phyloP scores from a whole-genome alignment of 2,113 vertebrate genomes.

The Pseudopipra pipra region DNA sequence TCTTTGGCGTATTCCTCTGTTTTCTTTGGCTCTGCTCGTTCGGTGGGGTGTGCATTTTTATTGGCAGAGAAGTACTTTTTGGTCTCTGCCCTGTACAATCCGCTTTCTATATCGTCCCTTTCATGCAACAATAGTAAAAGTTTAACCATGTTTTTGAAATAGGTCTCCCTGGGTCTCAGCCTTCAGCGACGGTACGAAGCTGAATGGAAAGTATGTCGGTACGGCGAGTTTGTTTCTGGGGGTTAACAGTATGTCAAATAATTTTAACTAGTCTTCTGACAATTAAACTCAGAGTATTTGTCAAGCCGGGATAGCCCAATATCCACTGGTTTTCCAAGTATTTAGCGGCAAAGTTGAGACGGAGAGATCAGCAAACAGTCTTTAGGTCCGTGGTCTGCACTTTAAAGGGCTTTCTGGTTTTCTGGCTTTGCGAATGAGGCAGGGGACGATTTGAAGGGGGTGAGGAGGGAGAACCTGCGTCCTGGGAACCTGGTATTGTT shows the following conservation, averaged over 20 bases:
- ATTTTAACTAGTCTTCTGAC: slow-evolving; percentile 58
- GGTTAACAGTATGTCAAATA: slow-evolving; percentile 58
- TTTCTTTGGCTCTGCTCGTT: slow-evolving; percentile 40
- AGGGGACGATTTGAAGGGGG: background rate
- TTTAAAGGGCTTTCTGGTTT: slow-evolving; percentile 2
- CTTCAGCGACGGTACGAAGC: background rate
- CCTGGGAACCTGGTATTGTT: slow-evolving; percentile 40
- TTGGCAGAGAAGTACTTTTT: slow-evolving; percentile 47
- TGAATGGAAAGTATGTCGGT: slow-evolving; percentile 18
- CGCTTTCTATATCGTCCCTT: slow-evolving; percentile 60
- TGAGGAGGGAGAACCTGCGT: slow-evolving; percentile 34
- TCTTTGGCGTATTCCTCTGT: slow-evolving; percentile 48
- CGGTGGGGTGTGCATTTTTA: slow-evolving; percentile 51
- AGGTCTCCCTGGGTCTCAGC: slow-evolving; percentile 25
- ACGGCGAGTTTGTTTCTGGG: slow-evolving; percentile 16
- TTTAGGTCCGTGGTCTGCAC: background rate
- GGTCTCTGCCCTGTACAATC: slow-evolving; percentile 47
- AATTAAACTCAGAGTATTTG: slow-evolving; percentile 27
- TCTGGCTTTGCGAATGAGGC: background rate
- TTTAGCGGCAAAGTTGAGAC: background rate
- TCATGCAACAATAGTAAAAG: slow-evolving; percentile 57
- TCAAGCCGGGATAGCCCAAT: slow-evolving; percentile 21
- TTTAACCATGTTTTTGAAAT: slow-evolving; percentile 42
- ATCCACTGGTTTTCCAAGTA: slow-evolving; percentile 39
- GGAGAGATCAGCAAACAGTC: background rate